Percentiles rank a stretch among this genome's conserved stretches.
These are phyloP conservation scores for Gryllus longicercus DNA, from an alignment of 2,888 invertebrate genomes.

Conservation along the genomic window DNA sequence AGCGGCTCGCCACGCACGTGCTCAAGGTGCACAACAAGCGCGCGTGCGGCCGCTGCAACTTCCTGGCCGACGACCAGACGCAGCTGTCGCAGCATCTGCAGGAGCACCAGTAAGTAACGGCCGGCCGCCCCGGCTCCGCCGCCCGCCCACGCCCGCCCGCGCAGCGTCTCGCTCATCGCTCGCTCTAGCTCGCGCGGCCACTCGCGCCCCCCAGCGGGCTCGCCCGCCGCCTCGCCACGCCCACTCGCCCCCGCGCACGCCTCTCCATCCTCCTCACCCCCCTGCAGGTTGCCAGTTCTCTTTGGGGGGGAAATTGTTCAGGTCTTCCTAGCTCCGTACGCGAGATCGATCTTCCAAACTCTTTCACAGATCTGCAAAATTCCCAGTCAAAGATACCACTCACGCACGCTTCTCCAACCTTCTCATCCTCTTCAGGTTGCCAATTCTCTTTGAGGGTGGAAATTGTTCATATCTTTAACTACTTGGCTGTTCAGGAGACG, in stretches of 20 bases:
- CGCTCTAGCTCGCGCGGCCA: neutral
- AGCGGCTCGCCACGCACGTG: conserved; percentile 84
- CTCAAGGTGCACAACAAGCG: conserved; percentile 89
- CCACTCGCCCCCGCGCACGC: neutral
- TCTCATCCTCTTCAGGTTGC: no score
- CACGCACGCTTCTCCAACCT: neutral
- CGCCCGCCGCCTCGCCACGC: neutral
- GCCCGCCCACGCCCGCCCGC: conserved; percentile 33
- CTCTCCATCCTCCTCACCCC: no score
- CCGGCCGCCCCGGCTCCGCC: conserved; percentile 28
- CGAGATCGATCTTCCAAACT: no score
- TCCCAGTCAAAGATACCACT: no score
- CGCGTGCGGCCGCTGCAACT: conserved; percentile 84
- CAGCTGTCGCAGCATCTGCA: conserved; percentile 70
- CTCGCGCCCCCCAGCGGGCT: neutral
- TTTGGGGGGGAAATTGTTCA: no score
- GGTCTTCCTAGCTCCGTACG: no score
- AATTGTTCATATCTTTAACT: no score
- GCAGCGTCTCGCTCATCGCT: neutral
- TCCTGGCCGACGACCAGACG: conserved; percentile 77
- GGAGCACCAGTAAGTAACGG: conserved; percentile 47
- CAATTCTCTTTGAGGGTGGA: no score
- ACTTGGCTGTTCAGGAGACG: no score
- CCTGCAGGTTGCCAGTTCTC: no score
- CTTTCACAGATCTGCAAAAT: no score